phyloP scores from a whole-genome alignment of 2,888 invertebrate species.

The Parochlus steinenii region DNA sequence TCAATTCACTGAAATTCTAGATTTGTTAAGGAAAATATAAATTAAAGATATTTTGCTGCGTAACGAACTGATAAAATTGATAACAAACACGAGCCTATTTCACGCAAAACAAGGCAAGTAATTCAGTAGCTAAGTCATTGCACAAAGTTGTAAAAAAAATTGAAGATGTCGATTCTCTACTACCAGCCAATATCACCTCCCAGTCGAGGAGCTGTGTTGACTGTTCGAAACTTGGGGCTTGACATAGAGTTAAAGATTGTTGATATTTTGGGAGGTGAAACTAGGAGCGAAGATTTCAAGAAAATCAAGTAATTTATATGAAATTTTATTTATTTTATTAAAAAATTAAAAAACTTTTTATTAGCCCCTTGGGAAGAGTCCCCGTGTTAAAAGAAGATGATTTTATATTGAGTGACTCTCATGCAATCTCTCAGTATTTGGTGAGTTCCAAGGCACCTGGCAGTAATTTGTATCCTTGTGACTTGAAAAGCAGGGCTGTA shows the following conservation, averaged over 20 bases:
- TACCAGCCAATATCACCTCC: slow-evolving; percentile 41
- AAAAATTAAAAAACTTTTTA: too few species aligned
- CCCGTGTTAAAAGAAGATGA: slow-evolving; percentile 31
- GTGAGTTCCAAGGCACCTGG: slow-evolving; percentile 29
- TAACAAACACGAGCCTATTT: too few species aligned
- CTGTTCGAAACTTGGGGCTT: slow-evolving; percentile 28
- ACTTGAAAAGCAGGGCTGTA: slow-evolving; percentile 7
- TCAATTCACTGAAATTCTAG: too few species aligned
- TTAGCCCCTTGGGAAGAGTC: slow-evolving; percentile 37
- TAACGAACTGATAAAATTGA: too few species aligned
- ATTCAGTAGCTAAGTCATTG: too few species aligned
- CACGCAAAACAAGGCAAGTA: too few species aligned
- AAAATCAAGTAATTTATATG: slow-evolving; percentile 32
- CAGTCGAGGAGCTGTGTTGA: slow-evolving; percentile 29
- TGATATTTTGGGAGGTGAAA: slow-evolving; percentile 16
- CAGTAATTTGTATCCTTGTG: slow-evolving; percentile 1
- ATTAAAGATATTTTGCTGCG: too few species aligned
- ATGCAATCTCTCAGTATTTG: slow-evolving; percentile 38
- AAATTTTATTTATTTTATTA: too few species aligned
- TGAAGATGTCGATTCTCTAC: slow-evolving; percentile 39
- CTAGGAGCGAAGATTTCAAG: slow-evolving; percentile 15
- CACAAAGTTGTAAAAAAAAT: too few species aligned
- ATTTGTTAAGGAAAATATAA: too few species aligned
- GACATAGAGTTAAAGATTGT: slow-evolving; percentile 25
- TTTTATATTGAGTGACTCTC: slow-evolving; percentile 45